These are phyloP conservation scores for Nomada fucata DNA, from an alignment of 2,888 invertebrate genomes.

Conservation along the genomic window DNA sequence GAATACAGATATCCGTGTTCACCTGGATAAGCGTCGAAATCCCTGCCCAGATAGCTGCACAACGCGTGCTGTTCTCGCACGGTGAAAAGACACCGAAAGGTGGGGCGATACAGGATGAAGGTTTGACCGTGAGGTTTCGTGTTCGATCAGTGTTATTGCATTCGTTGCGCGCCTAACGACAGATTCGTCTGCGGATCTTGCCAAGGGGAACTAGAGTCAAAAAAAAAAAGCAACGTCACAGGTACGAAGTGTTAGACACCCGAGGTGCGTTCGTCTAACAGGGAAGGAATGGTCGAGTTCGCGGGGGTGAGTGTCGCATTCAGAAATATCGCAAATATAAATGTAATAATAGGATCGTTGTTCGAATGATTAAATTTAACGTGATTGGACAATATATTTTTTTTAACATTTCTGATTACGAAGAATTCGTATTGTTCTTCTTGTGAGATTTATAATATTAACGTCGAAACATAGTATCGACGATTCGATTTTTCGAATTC, in stretches of 20 bases:
- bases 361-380: too few relatives aligned
- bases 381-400: too few relatives aligned
- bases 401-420: too few relatives aligned
- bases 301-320: conserved; percentile 4
- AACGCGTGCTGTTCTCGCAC: conserved; percentile 24
- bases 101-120: conserved; percentile 56
- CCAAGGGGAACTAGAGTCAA: too few relatives aligned
- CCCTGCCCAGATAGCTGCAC: conserved; percentile 51
- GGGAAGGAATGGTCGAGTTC: neutral
- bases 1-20: conserved; percentile 35
- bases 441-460: too few relatives aligned
- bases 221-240: neutral
- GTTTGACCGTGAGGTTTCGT: conserved; percentile 59
- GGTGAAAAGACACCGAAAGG: conserved; percentile 44
- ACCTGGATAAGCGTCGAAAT: conserved; percentile 59
- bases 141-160: conserved; percentile 65
- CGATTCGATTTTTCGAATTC: too few relatives aligned
- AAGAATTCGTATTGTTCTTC: too few relatives aligned
- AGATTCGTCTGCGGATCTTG: conserved; percentile 2
- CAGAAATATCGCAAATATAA: too few relatives aligned
- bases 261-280: neutral
- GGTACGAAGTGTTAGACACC: neutral
- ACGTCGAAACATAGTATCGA: too few relatives aligned
- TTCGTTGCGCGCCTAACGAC: conserved; percentile 48
- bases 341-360: too few relatives aligned